phyloP scores from a whole-genome alignment of 2,888 invertebrate species.

The Agrotis clavis region DNA sequence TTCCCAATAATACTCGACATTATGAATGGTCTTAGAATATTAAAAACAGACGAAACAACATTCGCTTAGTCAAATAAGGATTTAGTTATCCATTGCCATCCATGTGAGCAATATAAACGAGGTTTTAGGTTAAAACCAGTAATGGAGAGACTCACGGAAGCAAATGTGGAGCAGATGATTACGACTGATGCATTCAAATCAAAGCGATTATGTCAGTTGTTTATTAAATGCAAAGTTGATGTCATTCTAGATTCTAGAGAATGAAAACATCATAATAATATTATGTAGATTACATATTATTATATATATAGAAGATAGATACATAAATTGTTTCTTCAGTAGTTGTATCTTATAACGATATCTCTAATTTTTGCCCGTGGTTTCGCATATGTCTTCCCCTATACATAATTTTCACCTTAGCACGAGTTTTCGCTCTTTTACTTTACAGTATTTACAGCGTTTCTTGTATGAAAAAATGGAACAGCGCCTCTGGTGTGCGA shows the following conservation, averaged over 20 bases:
- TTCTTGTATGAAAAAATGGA: too few relatives aligned
- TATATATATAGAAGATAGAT: background rate
- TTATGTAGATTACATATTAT: background rate
- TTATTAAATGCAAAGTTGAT: constrained; percentile 36
- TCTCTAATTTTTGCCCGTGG: too few relatives aligned
- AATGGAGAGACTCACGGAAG: constrained; percentile 31
- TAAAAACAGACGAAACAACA: background rate
- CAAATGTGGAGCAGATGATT: constrained; percentile 46
- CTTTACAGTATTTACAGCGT: too few relatives aligned
- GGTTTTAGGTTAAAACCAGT: background rate
- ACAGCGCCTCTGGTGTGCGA: too few relatives aligned
- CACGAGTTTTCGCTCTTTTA: too few relatives aligned
- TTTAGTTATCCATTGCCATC: constrained; percentile 27
- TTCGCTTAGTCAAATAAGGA: constrained; percentile 11
- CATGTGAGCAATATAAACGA: background rate
- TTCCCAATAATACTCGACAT: constrained; percentile 13
- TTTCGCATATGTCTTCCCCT: too few relatives aligned
- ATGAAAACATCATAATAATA: constrained; percentile 13
- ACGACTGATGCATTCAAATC: constrained; percentile 51
- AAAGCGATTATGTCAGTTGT: constrained; percentile 28
- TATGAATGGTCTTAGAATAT: constrained; percentile 11
- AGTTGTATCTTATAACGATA: background rate
- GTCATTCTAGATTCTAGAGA: constrained; percentile 29
- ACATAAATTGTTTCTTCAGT: background rate
- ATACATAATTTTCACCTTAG: too few relatives aligned